Percentiles rank a stretch among this genome's conserved stretches.
phyloP scores from a whole-genome alignment of 2,113 vertebrate genomes.

The Cyprinodon variegatus region DNA sequence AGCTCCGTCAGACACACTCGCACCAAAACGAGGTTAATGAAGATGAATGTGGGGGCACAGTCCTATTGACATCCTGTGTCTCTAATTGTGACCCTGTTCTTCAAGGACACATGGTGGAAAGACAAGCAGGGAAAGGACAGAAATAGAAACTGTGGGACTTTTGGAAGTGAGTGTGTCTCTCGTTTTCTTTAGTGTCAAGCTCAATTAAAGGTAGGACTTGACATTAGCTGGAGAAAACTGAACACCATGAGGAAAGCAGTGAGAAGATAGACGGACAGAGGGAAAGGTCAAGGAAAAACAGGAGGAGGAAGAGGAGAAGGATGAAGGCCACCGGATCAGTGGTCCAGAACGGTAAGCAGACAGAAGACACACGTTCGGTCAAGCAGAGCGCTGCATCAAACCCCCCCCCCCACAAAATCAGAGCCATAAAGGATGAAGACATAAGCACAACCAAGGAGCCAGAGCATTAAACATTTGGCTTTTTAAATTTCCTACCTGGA shows the following conservation, averaged over 20 bases:
- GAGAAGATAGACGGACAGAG: constrained; percentile 8
- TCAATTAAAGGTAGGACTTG: constrained; percentile 33
- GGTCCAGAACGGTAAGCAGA: constrained; percentile 79
- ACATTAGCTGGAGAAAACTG: constrained; percentile 10
- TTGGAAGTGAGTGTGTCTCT: constrained; percentile 22
- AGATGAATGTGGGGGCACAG: constrained; percentile 70
- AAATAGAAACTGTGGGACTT: constrained; percentile 47
- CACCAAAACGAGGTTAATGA: constrained; percentile 76
- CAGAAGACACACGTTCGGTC: constrained; percentile 70
- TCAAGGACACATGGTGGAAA: constrained; percentile 67
- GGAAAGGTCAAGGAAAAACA: constrained; percentile 21
- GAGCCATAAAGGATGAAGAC: constrained; percentile 25
- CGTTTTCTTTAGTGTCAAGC: constrained; percentile 43
- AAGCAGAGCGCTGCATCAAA: constrained; percentile 50
- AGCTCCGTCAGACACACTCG: constrained; percentile 24
- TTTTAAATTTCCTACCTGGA: constrained; percentile 86
- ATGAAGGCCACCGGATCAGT: constrained; percentile 54
- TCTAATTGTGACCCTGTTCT: constrained; percentile 72
- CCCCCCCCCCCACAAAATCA: constrained; percentile 18
- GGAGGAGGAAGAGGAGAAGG: constrained; percentile 24
- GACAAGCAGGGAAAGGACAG: constrained; percentile 59
- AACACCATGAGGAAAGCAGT: constrained; percentile 24
- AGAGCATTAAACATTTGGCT: not conserved
- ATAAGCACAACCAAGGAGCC: constrained; percentile 7
- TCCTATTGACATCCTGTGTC: constrained; percentile 71